phyloP scores from a whole-genome alignment of 1,140 invertebrate species.

The Mamestra configurata region DNA sequence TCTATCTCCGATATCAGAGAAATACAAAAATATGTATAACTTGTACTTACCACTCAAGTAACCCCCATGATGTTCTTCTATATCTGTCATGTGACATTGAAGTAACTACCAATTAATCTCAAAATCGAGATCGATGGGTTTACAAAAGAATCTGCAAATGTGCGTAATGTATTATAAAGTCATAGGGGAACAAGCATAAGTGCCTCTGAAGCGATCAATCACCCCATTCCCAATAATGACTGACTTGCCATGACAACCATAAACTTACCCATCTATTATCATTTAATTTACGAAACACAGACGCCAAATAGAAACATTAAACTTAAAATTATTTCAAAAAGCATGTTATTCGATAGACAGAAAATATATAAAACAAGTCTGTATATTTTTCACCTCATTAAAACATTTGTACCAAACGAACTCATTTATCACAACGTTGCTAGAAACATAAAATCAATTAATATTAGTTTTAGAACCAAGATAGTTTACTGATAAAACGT shows the following conservation, averaged over 20 bases:
- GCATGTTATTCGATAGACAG: neutral
- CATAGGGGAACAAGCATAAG: constrained; percentile 28
- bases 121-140: constrained; percentile 42
- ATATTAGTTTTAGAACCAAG: constrained; percentile 70
- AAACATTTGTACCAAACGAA: constrained; percentile 30
- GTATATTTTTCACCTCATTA: constrained; percentile 52
- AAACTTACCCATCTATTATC: constrained; percentile 2
- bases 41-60: too few species aligned
- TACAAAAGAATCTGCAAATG: constrained; percentile 7
- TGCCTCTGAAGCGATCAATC: constrained; percentile 15
- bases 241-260: neutral
- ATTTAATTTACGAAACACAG: neutral
- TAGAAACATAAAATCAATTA: constrained; percentile 76
- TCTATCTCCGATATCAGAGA: neutral
- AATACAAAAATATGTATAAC: too few species aligned
- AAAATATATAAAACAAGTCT: constrained; percentile 24
- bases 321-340: constrained; percentile 18
- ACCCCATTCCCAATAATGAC: constrained; percentile 12
- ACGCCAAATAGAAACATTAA: constrained; percentile 17
- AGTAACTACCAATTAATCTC: neutral
- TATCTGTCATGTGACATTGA: neutral
- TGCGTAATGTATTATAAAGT: constrained; percentile 3
- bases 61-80: neutral
- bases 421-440: constrained; percentile 56
- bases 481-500: constrained; percentile 73